phyloP scores from a whole-genome alignment of 1,140 invertebrate species.

The Bombus waltoni region DNA sequence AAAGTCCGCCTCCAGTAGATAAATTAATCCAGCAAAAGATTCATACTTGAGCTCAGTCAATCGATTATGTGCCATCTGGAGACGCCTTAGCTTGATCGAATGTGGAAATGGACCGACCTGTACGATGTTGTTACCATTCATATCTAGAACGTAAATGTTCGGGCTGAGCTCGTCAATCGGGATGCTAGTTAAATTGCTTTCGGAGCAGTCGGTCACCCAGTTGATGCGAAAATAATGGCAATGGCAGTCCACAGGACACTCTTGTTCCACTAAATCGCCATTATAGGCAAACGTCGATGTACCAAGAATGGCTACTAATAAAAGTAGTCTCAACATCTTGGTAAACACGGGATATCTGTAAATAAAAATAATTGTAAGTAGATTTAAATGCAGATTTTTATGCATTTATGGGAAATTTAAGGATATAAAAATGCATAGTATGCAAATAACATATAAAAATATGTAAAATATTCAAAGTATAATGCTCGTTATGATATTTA shows the following conservation, averaged over 20 bases:
- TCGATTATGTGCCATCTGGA: constrained; percentile 88
- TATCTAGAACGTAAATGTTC: constrained; percentile 88
- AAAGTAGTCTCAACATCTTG: constrained; percentile 52
- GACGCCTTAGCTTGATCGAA: constrained; percentile 86
- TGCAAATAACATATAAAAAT: not conserved
- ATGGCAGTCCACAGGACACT: constrained; percentile 88
- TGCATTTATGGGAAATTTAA: not conserved
- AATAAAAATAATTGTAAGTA: not conserved
- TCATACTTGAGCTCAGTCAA: constrained; percentile 85
- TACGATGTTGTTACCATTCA: constrained; percentile 88
- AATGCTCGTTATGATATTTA: too few species aligned
- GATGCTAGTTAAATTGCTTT: constrained; percentile 88
- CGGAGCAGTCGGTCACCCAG: constrained; percentile 90
- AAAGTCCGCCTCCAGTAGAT: constrained; percentile 88
- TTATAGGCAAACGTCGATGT: constrained; percentile 78
- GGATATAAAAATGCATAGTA: not conserved
- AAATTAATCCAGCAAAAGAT: constrained; percentile 85
- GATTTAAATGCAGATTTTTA: not conserved
- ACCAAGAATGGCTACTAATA: constrained; percentile 56
- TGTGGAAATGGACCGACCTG: constrained; percentile 84
- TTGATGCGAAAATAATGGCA: constrained; percentile 90
- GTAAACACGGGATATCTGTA: constrained; percentile 40
- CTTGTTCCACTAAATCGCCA: constrained; percentile 85
- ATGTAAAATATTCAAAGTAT: too few species aligned
- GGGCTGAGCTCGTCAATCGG: constrained; percentile 87